These are phyloP conservation scores for Neosilurus hyrtlii DNA, from an alignment of 2,797 vertebrate species.

Conservation along the genomic window DNA sequence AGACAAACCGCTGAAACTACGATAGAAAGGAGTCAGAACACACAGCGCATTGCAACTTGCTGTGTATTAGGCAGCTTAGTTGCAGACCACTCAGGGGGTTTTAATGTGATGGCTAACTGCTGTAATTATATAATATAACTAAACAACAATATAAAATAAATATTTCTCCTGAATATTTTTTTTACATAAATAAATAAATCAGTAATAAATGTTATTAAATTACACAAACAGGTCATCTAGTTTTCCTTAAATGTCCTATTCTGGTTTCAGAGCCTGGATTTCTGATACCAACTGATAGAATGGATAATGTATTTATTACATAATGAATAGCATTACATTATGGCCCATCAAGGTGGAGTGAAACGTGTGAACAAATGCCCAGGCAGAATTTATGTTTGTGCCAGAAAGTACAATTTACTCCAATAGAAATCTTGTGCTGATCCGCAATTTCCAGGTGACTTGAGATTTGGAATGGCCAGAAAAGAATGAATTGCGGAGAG, in stretches of 20 bases:
- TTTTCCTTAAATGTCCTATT: not conserved
- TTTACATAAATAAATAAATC: no score
- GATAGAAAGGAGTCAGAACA: no score
- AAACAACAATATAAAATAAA: no score
- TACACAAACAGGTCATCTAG: not conserved
- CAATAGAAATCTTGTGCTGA: not conserved
- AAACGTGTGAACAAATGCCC: not conserved
- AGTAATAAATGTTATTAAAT: not conserved
- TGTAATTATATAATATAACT: no score
- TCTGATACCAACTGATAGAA: not conserved
- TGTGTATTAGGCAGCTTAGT: no score
- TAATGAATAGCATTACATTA: not conserved
- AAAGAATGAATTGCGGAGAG: not conserved
- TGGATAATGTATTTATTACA: not conserved
- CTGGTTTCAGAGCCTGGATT: not conserved
- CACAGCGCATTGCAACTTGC: no score
- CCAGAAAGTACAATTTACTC: not conserved
- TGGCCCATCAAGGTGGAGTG: no score
- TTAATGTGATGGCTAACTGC: no score
- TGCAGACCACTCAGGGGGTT: no score
- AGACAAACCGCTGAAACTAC: no score
- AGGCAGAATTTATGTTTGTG: not conserved
- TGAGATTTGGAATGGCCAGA: not conserved
- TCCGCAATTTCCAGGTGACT: not conserved
- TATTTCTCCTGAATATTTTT: no score